Evolutionary conservation across 2,888 invertebrate genomes (phyloP).

Genomic region (Hirtodrosophila trivittata): DNA sequence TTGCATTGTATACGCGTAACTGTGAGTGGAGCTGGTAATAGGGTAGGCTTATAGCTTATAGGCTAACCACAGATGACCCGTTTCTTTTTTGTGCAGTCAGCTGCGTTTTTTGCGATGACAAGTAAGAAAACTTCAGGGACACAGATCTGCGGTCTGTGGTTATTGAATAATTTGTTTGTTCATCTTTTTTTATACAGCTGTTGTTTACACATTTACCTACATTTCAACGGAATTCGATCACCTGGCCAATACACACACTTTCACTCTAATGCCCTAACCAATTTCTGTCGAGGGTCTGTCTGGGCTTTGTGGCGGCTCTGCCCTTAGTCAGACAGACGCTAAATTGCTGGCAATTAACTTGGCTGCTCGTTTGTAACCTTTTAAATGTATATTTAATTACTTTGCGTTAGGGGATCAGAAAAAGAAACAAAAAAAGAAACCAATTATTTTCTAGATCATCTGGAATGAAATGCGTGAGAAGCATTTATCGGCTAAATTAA

Average conservation of each 20-base stretch:
- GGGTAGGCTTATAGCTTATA: no score
- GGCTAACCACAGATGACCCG: no score
- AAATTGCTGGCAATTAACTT: no score
- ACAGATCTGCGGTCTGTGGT: neutral
- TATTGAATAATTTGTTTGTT: neutral
- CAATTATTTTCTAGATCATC: constrained; percentile 13
- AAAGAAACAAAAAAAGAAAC: neutral
- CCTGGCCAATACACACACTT: constrained; percentile 30
- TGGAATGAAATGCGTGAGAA: constrained; percentile 29
- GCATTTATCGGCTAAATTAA: constrained; percentile 24
- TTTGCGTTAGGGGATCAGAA: neutral
- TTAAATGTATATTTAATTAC: no score
- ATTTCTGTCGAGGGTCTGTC: no score
- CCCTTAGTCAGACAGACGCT: no score
- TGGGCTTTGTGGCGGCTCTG: no score
- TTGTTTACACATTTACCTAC: constrained; percentile 17
- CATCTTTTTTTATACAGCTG: constrained; percentile 21
- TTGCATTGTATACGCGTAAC: no score
- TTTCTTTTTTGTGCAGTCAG: constrained; percentile 2
- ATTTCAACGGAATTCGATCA: constrained; percentile 33
- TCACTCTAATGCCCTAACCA: constrained; percentile 22
- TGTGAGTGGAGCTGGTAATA: no score
- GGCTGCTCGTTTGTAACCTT: no score
- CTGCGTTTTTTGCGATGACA: constrained; percentile 2
- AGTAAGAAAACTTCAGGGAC: neutral